Base-by-base conservation (phyloP, 2,797 vertebrate species). In the Lophius americanus region DNA sequence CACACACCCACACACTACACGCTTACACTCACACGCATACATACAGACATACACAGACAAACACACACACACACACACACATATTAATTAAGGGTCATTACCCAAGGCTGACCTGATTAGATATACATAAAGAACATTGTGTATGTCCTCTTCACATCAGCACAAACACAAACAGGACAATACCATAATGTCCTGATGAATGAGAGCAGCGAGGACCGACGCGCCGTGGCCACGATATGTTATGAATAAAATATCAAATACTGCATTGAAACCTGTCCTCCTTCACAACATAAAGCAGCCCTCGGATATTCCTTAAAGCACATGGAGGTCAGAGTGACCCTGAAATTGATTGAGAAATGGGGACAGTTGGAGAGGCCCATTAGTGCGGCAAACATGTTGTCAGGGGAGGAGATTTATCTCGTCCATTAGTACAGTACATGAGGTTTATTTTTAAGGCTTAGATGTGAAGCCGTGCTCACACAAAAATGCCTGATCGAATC, bases 171-270 rank as follows among this genome's bases (percentile, higher is more conserved):
- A 83, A 84, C 50, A 79, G 82, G 86, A 76, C 71, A 82, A 75
- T 64, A 79, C 78, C 69, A 80, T 82, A 82, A 77, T 77, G 72
- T 60, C 68, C 62, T 81, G 73, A 85, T 83, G 72, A 86, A 81
- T 80, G 58, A 82, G 73, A 68, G 70, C 35, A 47, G 50, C 64
- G 70, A 78, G 68, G 70, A 23, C 64, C 62, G 67, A 70, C 9
- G 42, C 71, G 48, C 72, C 72, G 59, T 65, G 77, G 85, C 67
- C 55, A 47, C 43, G 54, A 76, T 51, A 65, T 43, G 59, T 55
- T 50, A 84, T 88, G 85, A 91, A 89, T 89, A 88, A 88, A 87
- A 88, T 75, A 91, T 89, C 70, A 78, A 81, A 73, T 64, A 60
- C 64, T 48, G 63, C 73, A 68, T 72, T 57, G 70, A 70, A 83